These are phyloP conservation scores for Atta colombica DNA, from an alignment of 1,140 invertebrate species.

Conservation along the genomic window DNA sequence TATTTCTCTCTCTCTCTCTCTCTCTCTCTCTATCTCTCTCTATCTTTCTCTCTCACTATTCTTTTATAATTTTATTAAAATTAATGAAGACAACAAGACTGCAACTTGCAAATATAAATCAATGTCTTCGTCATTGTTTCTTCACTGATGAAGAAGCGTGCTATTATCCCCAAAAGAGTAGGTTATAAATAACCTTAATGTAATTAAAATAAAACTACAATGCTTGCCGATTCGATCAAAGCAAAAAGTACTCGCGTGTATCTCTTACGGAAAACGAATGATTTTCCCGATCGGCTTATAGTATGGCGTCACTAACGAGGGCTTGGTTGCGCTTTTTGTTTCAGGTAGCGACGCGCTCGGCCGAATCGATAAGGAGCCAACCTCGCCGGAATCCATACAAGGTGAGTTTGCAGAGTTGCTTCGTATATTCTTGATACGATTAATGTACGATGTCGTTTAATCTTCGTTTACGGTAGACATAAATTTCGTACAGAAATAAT, in stretches of 20 bases:
- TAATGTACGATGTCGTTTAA: conserved; percentile 68
- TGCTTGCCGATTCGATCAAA: conserved; percentile 14
- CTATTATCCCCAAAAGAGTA: not conserved
- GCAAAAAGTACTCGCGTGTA: conserved; percentile 30
- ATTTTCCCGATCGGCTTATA: conserved; percentile 68
- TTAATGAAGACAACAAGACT: not conserved
- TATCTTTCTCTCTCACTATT: not conserved
- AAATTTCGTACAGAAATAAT: conserved; percentile 69
- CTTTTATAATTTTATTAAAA: conserved; percentile 27
- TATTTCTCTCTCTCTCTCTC: too few species aligned
- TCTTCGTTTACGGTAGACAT: conserved; percentile 68
- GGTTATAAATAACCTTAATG: not conserved
- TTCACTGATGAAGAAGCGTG: not conserved
- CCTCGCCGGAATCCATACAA: conserved; percentile 85
- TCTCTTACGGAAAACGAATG: conserved; percentile 61
- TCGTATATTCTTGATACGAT: conserved; percentile 66
- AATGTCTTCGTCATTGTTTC: conserved; percentile 24
- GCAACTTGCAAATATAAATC: conserved; percentile 16
- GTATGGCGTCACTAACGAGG: conserved; percentile 72
- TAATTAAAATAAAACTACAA: conserved; percentile 51
- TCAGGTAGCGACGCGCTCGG: conserved; percentile 84
- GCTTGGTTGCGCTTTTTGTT: conserved; percentile 80
- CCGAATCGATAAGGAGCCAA: conserved; percentile 84
- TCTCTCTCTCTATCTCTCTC: too few species aligned
- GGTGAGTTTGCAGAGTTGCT: conserved; percentile 80